Conservation (phyloP, 2,888 invertebrate species). For the Sepioteuthis lessoniana region DNA sequence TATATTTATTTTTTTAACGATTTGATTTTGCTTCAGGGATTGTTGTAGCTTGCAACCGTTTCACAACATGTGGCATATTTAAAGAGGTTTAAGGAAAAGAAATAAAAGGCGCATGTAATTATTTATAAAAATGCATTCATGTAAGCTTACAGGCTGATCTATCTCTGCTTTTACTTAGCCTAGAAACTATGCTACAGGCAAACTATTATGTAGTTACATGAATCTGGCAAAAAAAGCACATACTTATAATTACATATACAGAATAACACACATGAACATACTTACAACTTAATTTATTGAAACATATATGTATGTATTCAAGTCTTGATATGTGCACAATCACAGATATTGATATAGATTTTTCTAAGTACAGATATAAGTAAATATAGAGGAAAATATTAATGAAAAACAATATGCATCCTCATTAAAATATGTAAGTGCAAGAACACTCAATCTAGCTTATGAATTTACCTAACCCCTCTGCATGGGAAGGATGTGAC, state of each 20-base stretch:
- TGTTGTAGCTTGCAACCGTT: not conserved
- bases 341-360: too few relatives aligned
- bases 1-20: not conserved
- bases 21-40: not conserved
- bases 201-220: not conserved
- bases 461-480: too few relatives aligned
- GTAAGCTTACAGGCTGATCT: slow-evolving; percentile 23
- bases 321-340: not conserved
- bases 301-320: not conserved
- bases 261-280: not conserved
- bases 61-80: slow-evolving; percentile 3
- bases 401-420: not conserved
- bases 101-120: not conserved
- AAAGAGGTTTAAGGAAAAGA: not conserved
- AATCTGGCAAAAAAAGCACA: not conserved
- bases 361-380: not conserved
- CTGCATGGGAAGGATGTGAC: too few relatives aligned
- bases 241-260: not conserved
- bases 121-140: not conserved
- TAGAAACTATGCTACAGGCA: not conserved
- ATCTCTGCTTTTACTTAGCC: not conserved
- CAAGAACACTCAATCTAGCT: too few relatives aligned
- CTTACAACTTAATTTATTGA: not conserved
- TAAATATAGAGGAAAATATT: not conserved
- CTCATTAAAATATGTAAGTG: too few relatives aligned